phyloP scores from a whole-genome alignment of 2,113 vertebrate species.

The Pollimyrus isidori region DNA sequence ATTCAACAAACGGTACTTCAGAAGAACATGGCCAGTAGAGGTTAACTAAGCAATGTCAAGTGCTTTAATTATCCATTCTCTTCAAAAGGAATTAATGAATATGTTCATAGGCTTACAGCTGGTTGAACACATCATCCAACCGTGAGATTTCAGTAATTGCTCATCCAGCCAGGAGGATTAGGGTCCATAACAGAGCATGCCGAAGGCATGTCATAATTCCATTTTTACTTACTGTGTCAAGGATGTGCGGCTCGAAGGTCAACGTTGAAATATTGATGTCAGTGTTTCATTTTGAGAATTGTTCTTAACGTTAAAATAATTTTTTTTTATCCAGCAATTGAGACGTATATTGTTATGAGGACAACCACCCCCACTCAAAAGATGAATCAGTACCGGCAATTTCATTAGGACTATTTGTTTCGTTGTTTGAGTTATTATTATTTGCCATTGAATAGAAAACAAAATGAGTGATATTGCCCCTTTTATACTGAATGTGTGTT shows the following conservation, averaged over 20 bases:
- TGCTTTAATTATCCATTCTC: neutral
- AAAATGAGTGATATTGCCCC: neutral
- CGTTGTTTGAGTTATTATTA: neutral
- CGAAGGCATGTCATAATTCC: neutral
- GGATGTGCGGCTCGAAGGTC: neutral
- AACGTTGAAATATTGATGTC: neutral
- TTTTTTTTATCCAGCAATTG: neutral
- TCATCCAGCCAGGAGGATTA: neutral
- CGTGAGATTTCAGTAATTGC: neutral
- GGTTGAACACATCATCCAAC: neutral
- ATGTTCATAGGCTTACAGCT: neutral
- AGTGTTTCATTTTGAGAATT: neutral
- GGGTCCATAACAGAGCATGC: neutral
- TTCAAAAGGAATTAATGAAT: neutral
- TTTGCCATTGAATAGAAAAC: neutral
- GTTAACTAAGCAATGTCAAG: neutral
- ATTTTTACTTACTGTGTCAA: neutral
- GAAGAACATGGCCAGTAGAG: neutral
- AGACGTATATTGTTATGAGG: neutral
- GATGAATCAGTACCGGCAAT: neutral
- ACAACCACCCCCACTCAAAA: neutral
- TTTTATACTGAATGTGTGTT: neutral
- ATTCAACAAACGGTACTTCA: neutral
- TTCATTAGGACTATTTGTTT: neutral
- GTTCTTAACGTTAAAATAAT: neutral